Evolutionary conservation across 1,140 invertebrate species (phyloP).

Genomic region (Glossosoma conforme): DNA sequence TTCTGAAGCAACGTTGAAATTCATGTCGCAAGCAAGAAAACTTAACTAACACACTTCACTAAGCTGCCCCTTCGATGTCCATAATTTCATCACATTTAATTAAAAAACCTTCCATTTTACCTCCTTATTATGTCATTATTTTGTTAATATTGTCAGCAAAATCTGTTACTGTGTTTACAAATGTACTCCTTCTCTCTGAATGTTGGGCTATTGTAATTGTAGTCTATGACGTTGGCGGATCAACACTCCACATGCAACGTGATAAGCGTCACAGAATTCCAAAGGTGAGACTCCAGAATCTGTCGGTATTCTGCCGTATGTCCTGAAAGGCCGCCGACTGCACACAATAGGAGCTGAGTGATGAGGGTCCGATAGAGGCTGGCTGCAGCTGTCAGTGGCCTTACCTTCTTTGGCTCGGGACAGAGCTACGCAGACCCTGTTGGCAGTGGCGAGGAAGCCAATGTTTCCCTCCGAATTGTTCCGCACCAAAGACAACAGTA

Average conservation of each 20-base stretch:
- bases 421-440: conserved; percentile 79
- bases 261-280: no score
- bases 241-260: no score
- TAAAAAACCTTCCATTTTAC: no score
- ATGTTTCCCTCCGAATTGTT: conserved; percentile 64
- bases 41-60: no score
- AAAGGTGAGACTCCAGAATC: no score
- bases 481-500: conserved; percentile 76
- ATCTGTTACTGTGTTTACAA: not conserved
- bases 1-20: no score
- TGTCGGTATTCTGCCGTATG: not conserved
- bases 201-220: not conserved
- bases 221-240: no score
- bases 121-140: not conserved
- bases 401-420: conserved; percentile 71
- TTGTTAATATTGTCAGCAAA: not conserved
- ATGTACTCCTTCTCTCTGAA: not conserved
- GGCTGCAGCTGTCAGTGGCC: no score
- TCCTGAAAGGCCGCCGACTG: not conserved
- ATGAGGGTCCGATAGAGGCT: no score
- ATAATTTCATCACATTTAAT: no score
- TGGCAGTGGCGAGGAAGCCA: conserved; percentile 71
- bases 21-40: no score
- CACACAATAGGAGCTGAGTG: not conserved
- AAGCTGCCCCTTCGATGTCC: no score